Conservation (phyloP, 2,797 vertebrate genomes). For the Smutsia gigantea region DNA sequence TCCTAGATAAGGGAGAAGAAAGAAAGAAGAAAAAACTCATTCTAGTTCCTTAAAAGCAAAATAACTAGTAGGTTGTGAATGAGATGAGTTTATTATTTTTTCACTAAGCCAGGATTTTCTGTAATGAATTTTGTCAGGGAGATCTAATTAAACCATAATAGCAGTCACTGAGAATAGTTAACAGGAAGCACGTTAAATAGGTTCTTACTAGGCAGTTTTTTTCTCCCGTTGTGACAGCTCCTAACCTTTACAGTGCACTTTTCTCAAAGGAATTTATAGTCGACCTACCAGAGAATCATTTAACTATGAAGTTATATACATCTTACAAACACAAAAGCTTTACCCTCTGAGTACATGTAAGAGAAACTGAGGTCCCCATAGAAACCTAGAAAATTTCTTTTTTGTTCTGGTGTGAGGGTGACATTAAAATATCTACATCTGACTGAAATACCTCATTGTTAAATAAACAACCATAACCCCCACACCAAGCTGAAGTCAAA, state of each 20-base stretch:
- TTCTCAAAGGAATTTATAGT: constrained; percentile 38
- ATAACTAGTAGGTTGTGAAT: constrained; percentile 78
- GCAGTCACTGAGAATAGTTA: constrained; percentile 69
- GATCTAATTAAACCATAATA: constrained; percentile 80
- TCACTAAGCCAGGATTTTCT: constrained; percentile 77
- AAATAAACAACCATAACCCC: background rate
- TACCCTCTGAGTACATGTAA: background rate
- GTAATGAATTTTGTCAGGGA: constrained; percentile 81
- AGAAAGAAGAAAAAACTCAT: background rate
- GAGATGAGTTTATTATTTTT: constrained; percentile 83
- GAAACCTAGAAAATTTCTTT: constrained; percentile 10
- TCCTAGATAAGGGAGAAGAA: constrained; percentile 10
- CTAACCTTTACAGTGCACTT: constrained; percentile 55
- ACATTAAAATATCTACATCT: background rate
- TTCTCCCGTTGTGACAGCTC: constrained; percentile 47
- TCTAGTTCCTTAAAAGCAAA: constrained; percentile 70
- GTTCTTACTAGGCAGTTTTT: constrained; percentile 40
- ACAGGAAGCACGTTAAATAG: constrained; percentile 70
- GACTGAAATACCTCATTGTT: background rate
- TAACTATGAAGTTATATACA: constrained; percentile 27
- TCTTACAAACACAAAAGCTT: constrained; percentile 35
- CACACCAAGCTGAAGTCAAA: background rate
- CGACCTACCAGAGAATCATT: constrained; percentile 30
- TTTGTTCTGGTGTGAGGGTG: background rate
- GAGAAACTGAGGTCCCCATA: background rate